Conservation (phyloP, 2,888 invertebrate genomes). For the Trichopoda pennipes region DNA sequence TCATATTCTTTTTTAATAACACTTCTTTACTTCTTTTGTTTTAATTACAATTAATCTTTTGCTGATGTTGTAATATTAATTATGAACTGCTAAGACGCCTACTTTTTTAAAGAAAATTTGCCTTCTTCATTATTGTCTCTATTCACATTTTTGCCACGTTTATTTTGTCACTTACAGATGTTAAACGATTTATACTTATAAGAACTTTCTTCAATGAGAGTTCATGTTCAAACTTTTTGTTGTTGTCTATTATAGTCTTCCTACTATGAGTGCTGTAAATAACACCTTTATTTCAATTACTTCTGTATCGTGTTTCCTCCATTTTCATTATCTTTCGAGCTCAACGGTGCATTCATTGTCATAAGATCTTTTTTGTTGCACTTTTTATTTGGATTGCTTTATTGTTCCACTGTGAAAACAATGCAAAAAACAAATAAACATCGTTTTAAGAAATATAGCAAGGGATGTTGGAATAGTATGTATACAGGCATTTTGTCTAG, state of each 20-base stretch:
- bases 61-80: slow-evolving; percentile 52
- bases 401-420: slow-evolving; percentile 60
- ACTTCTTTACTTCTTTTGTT: slow-evolving; percentile 22
- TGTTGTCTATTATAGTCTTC: slow-evolving; percentile 24
- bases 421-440: slow-evolving; percentile 45
- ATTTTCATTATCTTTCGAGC: slow-evolving; percentile 18
- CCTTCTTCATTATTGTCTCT: slow-evolving; percentile 43
- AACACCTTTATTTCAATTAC: slow-evolving; percentile 68
- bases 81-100: slow-evolving; percentile 12
- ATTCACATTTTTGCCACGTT: slow-evolving; percentile 36
- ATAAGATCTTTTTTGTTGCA: slow-evolving; percentile 18
- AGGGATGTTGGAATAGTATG: slow-evolving; percentile 2
- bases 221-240: slow-evolving; percentile 49
- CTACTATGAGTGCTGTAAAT: slow-evolving; percentile 60
- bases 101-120: background rate
- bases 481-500: background rate
- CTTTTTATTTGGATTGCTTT: slow-evolving; percentile 35
- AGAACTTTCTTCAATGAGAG: slow-evolving; percentile 17
- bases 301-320: slow-evolving; percentile 11
- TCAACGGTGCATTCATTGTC: slow-evolving; percentile 30
- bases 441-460: background rate
- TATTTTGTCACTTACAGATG: slow-evolving; percentile 59
- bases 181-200: slow-evolving; percentile 53
- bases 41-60: slow-evolving; percentile 28
- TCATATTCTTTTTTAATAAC: slow-evolving; percentile 12